phyloP scores from a whole-genome alignment of 92 coral and sea anemone genomes.

The Zoanthus sansibaricus region DNA sequence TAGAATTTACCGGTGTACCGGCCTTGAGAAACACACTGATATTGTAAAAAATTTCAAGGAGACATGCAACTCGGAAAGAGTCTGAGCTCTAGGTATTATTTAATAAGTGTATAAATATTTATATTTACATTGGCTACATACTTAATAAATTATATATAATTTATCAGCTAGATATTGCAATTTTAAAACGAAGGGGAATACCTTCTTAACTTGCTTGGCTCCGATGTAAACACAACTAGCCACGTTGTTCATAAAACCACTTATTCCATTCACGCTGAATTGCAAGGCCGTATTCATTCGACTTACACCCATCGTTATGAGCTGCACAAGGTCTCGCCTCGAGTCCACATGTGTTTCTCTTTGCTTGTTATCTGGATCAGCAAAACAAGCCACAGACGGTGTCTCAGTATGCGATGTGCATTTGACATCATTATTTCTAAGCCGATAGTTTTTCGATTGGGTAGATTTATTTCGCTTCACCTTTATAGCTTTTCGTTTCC shows the following conservation, averaged over 20 bases:
- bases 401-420: not conserved
- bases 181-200: not conserved
- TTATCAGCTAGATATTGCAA: not conserved
- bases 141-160: not conserved
- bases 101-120: too few species aligned
- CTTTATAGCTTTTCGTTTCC: conserved; percentile 39
- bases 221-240: conserved; percentile 29
- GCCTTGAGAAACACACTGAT: too few species aligned
- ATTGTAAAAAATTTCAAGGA: too few species aligned
- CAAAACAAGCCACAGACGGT: not conserved
- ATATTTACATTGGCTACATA: not conserved
- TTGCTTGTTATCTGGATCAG: not conserved
- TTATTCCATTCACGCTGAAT: conserved; percentile 16
- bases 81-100: too few species aligned
- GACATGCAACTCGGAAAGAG: too few species aligned
- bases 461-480: not conserved
- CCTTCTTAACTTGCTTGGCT: conserved; percentile 35
- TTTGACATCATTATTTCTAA: not conserved
- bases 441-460: not conserved
- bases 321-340: conserved; percentile 3
- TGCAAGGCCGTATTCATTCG: conserved; percentile 14
- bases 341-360: not conserved
- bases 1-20: too few species aligned
- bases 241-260: conserved; percentile 8
- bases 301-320: conserved; percentile 19